Base-by-base conservation (phyloP, 2,888 invertebrate genomes). In the Lumbricus terrestris region DNA sequence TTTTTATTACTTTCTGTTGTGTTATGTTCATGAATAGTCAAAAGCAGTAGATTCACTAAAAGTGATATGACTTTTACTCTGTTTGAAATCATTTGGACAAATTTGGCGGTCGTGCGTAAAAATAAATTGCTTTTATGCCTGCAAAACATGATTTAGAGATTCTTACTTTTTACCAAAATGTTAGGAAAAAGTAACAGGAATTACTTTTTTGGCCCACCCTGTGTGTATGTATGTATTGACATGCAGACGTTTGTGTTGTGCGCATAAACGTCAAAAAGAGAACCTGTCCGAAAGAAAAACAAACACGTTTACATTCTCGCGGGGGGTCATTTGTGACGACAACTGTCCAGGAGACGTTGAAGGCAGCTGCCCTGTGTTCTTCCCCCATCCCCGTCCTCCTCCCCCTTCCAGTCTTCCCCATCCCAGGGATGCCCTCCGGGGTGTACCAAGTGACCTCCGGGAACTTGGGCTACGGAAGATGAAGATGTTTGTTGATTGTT, bases 401-500 rank as follows among this genome's bases (percentile, higher is more conserved):
- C 29, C n/a, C 69, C 11, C 2, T 1, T n/a, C 69, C 29, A 8
- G 1, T 1, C 69, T 8, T 11, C 29, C 11, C 13, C n/a, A 8
- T 6, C 69, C 69, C 69, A 29, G n/a, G n/a, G n/a, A 69, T 69
- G 29, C 69, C 69, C 69, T 69, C 69, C 4, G 11, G 69, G 29
- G 69, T 8, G 69, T n/a, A 69, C 69, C 69, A n/a, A 69, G 69
- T 69, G 69, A 69, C 69, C 69, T n/a, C n/a, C n/a, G 69, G 69
- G 69, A n/a, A 42, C 18, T 11, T n/a, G 29, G 69, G 69, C 69
- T 69, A n/a, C 69, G 69, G 69, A 69, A 69, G 69, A 69, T n/a
- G 69, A n/a, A 69, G 69, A 69, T 69, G 69, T 69, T 69, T 69
- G 69, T 69, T 69, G 69, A 69, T 69, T n/a, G 69, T 69, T 69